Evolutionary conservation across 2,113 vertebrate species (phyloP).

Genomic region (Gymnarchus niloticus): DNA sequence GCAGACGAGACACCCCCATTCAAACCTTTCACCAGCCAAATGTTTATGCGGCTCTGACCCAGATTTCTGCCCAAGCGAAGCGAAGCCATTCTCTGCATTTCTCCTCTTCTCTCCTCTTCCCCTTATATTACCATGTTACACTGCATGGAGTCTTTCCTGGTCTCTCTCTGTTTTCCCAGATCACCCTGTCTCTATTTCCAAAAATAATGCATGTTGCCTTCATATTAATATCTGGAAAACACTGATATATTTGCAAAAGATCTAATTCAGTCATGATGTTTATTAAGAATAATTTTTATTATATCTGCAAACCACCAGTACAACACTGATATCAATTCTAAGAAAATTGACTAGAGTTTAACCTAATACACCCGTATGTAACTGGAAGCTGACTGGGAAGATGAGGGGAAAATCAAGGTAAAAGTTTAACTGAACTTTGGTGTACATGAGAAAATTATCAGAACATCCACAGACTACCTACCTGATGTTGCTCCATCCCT

Average conservation of each 20-base stretch:
- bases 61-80: not conserved
- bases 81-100: not conserved
- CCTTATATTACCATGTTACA: not conserved
- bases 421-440: not conserved
- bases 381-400: not conserved
- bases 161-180: not conserved
- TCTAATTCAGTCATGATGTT: not conserved
- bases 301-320: not conserved
- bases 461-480: not conserved
- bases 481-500: not conserved
- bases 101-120: not conserved
- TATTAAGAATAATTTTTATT: not conserved
- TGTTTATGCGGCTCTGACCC: conserved; percentile 3
- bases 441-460: not conserved
- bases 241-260: not conserved
- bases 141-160: not conserved
- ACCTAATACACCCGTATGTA: not conserved
- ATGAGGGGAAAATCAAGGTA: not conserved
- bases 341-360: not conserved
- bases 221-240: not conserved
- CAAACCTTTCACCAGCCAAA: conserved; percentile 1
- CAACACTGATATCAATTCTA: not conserved
- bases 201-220: not conserved
- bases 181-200: not conserved
- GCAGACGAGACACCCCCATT: not conserved